Evolutionary conservation across 1,140 invertebrate species (phyloP), one percentile per base, ranked within the genome.

Genomic region (Drosophila arawakana): DNA sequence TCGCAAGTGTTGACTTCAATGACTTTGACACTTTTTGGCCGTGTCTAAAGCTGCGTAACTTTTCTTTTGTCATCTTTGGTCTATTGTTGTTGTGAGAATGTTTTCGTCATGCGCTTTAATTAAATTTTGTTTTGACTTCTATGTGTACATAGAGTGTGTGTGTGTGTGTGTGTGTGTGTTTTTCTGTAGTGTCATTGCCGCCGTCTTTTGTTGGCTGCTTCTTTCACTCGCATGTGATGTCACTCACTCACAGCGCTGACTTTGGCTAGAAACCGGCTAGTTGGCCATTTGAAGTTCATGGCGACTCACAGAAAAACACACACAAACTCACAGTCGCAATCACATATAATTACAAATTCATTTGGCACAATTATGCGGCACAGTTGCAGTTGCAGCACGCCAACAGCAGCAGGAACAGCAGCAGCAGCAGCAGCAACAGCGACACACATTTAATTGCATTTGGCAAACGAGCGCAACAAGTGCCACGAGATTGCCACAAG

Each of bases 281-380:
- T 58, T 69, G 66, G 71, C 71, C 72, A 63, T 74, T 75, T 74
- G 67, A 78, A 63, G 81, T 85, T 86, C 76, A 78, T 75, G 72
- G 60, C 74, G 60, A 70, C 66, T 73, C 59, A 50, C 25, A 30
- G 25, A 30, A 30, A 30, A 34, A 46, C 80, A 80, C 71, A 62
- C 68, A 55, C 21, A 44, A 69, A 81, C 68, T 69, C 80, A 41
- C 81, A 77, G 65, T 59, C 73, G 55, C 43, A 52, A 78, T 81
- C 73, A 77, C 81, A 74, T 74, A 89, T 88, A 88, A 89, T 89
- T 89, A 89, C 84, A 89, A 89, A 89, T 89, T 89, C 84, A 89
- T 89, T 89, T 89, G 84, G 84, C 80, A 89, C 84, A 89, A 89
- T 89, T 89, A 89, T 89, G 84, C 85, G 80, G 76, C 85, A 90